Conservation (phyloP, 2,113 vertebrate species). For the Crotalus tigris region DNA sequence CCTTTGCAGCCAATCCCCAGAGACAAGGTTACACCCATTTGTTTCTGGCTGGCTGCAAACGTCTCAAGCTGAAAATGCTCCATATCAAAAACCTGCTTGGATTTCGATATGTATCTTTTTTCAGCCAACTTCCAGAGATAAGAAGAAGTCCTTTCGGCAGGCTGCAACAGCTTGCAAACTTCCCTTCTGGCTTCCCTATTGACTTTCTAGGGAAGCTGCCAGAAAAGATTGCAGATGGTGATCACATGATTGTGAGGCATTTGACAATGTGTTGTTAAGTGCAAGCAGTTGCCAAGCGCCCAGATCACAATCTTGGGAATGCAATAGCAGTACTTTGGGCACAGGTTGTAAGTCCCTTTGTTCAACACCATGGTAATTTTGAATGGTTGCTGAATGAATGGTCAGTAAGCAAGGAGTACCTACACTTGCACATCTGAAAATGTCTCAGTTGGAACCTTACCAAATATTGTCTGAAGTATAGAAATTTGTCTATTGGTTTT, state of each 20-base stretch:
- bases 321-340: not conserved
- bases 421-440: not conserved
- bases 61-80: not conserved
- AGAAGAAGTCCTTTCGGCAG: not conserved
- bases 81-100: not conserved
- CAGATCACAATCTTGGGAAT: not conserved
- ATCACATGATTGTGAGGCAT: not conserved
- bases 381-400: not conserved
- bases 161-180: not conserved
- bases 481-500: not conserved
- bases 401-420: not conserved
- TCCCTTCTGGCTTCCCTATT: not conserved
- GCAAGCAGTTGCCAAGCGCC: not conserved
- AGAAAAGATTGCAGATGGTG: not conserved
- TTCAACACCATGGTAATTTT: not conserved
- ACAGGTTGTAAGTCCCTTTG: not conserved
- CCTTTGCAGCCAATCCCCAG: not conserved
- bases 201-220: not conserved
- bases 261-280: not conserved
- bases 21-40: not conserved
- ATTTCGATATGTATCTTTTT: not conserved
- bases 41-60: not conserved
- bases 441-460: not conserved
- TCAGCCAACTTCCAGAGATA: not conserved
- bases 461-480: not conserved